phyloP scores from a whole-genome alignment of 2,888 invertebrate genomes.

The Carabus problematicus region DNA sequence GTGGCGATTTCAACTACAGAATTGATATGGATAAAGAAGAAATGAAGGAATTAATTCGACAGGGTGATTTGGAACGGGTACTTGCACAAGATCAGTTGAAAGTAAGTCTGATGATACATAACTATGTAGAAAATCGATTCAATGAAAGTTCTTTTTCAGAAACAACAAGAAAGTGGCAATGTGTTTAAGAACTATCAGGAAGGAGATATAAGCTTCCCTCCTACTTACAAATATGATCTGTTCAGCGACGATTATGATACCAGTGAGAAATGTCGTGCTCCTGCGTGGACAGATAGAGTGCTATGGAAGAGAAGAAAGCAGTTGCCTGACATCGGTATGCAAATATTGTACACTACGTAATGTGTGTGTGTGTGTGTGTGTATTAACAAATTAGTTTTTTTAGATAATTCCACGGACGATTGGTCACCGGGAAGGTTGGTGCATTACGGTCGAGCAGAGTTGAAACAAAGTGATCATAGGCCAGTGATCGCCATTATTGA shows the following conservation, averaged over 20 bases:
- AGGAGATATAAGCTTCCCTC: constrained; percentile 89
- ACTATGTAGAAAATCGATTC: constrained; percentile 38
- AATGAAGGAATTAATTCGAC: constrained; percentile 82
- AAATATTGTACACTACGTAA: not conserved
- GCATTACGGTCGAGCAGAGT: constrained; percentile 91
- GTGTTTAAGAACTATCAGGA: constrained; percentile 94
- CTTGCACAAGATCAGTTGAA: constrained; percentile 88
- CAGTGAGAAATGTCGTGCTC: constrained; percentile 95
- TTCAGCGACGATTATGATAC: constrained; percentile 99
- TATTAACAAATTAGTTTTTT: constrained; percentile 16
- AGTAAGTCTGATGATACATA: constrained; percentile 51
- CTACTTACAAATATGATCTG: constrained; percentile 98
- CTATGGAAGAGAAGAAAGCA: constrained; percentile 87
- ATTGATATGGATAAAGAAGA: constrained; percentile 96
- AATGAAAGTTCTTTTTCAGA: constrained; percentile 54
- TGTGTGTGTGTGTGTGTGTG: constrained; percentile 17
- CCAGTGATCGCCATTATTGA: constrained; percentile 94
- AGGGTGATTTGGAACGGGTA: constrained; percentile 77
- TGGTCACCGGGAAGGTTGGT: constrained; percentile 81
- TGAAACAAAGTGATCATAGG: constrained; percentile 97
- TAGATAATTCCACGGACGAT: constrained; percentile 61
- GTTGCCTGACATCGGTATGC: constrained; percentile 70
- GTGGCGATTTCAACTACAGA: constrained; percentile 99
- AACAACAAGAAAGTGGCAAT: constrained; percentile 79
- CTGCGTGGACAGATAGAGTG: constrained; percentile 99